Percentiles rank a stretch among this genome's conserved stretches.
These are phyloP conservation scores for Panthera tigris DNA, from an alignment of 2,113 vertebrate genomes.

Conservation along the genomic window DNA sequence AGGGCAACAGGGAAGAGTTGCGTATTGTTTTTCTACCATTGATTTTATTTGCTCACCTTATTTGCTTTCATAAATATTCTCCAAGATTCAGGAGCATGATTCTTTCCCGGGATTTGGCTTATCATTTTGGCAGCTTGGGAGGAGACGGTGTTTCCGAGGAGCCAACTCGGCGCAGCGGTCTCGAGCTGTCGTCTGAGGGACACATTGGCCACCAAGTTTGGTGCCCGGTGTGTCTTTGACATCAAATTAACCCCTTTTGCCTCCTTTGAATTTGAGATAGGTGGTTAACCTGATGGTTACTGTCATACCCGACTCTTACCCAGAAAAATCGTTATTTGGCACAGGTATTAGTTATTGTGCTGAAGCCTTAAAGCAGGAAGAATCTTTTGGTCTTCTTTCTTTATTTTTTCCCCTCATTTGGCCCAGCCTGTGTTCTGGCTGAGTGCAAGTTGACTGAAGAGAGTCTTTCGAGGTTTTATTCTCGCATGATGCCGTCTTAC, in stretches of 20 bases:
- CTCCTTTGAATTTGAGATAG: slow-evolving; percentile 53
- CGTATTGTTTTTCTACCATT: slow-evolving; percentile 54
- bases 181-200: neutral
- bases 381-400: neutral
- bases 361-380: neutral
- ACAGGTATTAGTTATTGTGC: slow-evolving; percentile 31
- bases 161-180: neutral
- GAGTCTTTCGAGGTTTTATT: neutral
- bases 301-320: neutral
- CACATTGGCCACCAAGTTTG: neutral
- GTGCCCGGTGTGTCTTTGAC: neutral
- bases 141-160: neutral
- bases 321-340: slow-evolving; percentile 18
- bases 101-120: neutral
- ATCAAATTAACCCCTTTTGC: neutral
- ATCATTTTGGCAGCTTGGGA: neutral
- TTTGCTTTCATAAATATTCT: slow-evolving; percentile 48
- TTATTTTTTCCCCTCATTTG: neutral
- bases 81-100: neutral
- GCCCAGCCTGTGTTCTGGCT: neutral
- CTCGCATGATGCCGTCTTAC: neutral
- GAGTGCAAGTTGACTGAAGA: neutral
- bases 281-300: slow-evolving; percentile 58
- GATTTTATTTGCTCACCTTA: slow-evolving; percentile 56
- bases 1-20: slow-evolving; percentile 46